phyloP scores from a whole-genome alignment of 2,113 vertebrate genomes.

The Panurus biarmicus region DNA sequence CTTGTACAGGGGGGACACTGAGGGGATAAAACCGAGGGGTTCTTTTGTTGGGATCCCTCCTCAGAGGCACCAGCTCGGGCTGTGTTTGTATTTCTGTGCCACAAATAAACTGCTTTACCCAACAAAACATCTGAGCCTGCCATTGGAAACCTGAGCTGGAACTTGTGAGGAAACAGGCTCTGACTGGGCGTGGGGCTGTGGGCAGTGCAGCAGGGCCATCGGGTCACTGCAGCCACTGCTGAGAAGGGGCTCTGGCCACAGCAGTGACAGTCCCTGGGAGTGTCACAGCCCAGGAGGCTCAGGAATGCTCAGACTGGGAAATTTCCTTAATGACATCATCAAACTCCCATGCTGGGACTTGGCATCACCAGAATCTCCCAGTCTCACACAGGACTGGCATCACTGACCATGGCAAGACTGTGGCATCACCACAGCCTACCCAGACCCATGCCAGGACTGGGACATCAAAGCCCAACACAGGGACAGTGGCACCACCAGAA shows the following conservation, averaged over 20 bases:
- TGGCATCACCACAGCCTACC: neutral
- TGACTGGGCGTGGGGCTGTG: neutral
- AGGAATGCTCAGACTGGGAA: neutral
- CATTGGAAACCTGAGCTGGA: neutral
- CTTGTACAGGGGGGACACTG: neutral
- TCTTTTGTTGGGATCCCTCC: neutral
- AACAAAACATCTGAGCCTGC: neutral
- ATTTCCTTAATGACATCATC: neutral
- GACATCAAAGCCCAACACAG: neutral
- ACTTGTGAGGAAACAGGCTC: neutral
- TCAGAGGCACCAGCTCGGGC: rapidly evolving
- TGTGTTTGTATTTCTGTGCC: neutral
- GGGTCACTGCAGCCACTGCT: neutral
- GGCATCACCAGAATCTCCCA: neutral
- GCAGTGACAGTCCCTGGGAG: neutral
- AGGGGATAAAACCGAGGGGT: neutral
- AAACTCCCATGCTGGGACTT: rapidly evolving
- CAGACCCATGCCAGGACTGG: too few relatives aligned
- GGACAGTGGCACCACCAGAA: neutral
- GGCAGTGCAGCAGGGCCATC: neutral
- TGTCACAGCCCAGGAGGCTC: neutral
- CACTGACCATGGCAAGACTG: neutral
- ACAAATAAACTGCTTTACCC: rapidly evolving
- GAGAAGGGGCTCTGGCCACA: neutral
- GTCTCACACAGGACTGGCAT: too few relatives aligned